A percentile compares a stretch with the other conserved stretches of the same genome.
These are phyloP conservation scores for Gasterosteus nipponicus DNA, from an alignment of 2,113 vertebrate genomes.

Conservation along the genomic window DNA sequence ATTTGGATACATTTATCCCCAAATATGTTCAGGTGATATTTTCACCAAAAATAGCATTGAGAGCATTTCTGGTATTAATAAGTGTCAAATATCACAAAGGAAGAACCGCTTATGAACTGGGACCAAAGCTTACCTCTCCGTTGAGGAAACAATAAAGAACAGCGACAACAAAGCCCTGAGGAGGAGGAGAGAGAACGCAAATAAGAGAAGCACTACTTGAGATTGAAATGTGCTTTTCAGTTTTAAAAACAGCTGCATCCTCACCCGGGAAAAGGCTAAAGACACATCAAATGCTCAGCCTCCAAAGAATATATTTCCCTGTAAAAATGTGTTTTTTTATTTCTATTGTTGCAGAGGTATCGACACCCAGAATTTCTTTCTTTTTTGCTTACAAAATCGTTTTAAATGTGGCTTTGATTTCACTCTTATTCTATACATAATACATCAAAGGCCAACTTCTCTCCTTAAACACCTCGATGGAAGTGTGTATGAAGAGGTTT, in stretches of 20 bases:
- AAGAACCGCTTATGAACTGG: not conserved
- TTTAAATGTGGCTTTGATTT: not conserved
- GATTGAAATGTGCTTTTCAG: not conserved
- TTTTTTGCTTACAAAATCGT: not conserved
- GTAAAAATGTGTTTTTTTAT: not conserved
- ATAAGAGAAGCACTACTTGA: constrained; percentile 2
- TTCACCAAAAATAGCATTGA: not conserved
- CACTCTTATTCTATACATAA: not conserved
- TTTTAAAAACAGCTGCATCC: not conserved
- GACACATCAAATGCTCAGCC: not conserved
- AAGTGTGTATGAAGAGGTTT: not conserved
- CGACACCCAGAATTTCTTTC: not conserved
- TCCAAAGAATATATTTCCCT: not conserved
- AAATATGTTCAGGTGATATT: not conserved
- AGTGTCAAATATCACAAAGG: not conserved
- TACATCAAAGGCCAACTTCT: not conserved
- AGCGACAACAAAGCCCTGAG: constrained; percentile 96
- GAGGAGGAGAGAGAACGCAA: constrained; percentile 19
- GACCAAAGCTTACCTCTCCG: constrained; percentile 88
- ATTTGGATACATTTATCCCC: not conserved
- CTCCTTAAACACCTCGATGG: not conserved
- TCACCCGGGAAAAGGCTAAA: not conserved
- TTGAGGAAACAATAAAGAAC: constrained; percentile 99
- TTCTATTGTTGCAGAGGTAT: not conserved
- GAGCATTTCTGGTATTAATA: not conserved